Percentiles rank a stretch among this genome's conserved stretches.
phyloP scores from a whole-genome alignment of 2,113 vertebrate genomes.

The Rhineura floridana region DNA sequence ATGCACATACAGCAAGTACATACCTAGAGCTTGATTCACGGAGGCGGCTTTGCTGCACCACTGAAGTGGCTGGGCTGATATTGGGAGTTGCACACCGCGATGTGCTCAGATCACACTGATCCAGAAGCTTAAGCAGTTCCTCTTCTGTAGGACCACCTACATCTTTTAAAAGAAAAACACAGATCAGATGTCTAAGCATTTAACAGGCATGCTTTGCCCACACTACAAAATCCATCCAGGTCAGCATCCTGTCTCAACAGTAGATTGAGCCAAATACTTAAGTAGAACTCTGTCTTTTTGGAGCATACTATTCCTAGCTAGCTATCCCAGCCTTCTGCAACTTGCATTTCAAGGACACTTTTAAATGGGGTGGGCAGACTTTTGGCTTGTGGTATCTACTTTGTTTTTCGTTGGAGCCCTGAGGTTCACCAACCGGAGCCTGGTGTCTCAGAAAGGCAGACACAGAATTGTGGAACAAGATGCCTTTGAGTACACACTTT shows the following conservation, averaged over 20 bases:
- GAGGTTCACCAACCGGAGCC: too few relatives aligned
- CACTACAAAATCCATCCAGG: not conserved
- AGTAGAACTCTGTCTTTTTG: not conserved
- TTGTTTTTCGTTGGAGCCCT: too few relatives aligned
- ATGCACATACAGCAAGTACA: not conserved
- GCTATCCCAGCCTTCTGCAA: not conserved
- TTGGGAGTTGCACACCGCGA: slow-evolving; percentile 97
- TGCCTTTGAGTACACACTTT: too few relatives aligned
- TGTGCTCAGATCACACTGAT: slow-evolving; percentile 95
- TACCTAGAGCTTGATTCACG: slow-evolving; percentile 93
- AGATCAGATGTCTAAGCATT: not conserved
- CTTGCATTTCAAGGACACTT: not conserved
- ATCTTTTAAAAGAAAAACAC: slow-evolving; percentile 72
- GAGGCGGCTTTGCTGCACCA: slow-evolving; percentile 91
- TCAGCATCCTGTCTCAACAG: not conserved
- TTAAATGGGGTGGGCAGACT: too few relatives aligned
- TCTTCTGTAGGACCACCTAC: slow-evolving; percentile 93
- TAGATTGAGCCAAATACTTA: not conserved
- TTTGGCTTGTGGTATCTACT: too few relatives aligned
- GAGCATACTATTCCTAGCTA: not conserved
- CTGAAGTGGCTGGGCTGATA: slow-evolving; percentile 94
- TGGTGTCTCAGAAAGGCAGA: too few relatives aligned
- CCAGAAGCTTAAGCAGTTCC: slow-evolving; percentile 92
- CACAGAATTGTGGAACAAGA: too few relatives aligned
- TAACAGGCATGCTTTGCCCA: not conserved